phyloP scores from a whole-genome alignment of 2,888 invertebrate species.

The Dexiosoma caninum region DNA sequence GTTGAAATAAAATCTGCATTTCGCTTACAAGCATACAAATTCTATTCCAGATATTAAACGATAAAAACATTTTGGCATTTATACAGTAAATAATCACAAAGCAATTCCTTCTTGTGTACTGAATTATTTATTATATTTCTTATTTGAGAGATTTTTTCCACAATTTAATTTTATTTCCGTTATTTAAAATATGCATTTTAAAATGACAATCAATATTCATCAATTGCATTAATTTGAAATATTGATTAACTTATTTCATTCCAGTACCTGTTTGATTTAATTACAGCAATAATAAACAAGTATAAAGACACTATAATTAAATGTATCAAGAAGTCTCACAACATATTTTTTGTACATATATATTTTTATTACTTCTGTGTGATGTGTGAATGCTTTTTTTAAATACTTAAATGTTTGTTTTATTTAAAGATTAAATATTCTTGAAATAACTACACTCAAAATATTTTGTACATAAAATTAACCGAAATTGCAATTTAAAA shows the following conservation, averaged over 20 bases:
- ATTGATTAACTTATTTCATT: conserved; percentile 9
- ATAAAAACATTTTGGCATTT: not conserved
- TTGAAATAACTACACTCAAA: too few relatives aligned
- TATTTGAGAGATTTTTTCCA: not conserved
- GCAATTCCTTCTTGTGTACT: not conserved
- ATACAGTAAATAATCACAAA: not conserved
- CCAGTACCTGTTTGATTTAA: conserved; percentile 39
- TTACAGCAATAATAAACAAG: conserved; percentile 4
- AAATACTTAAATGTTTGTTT: conserved; percentile 7
- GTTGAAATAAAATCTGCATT: too few relatives aligned
- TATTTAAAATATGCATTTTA: conserved; percentile 11
- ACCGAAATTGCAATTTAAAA: too few relatives aligned
- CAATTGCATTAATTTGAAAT: conserved; percentile 22
- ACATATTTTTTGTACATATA: too few relatives aligned
- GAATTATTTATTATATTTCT: not conserved
- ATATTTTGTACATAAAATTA: too few relatives aligned
- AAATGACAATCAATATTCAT: conserved; percentile 18
- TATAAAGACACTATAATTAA: conserved; percentile 28
- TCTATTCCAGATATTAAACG: too few relatives aligned
- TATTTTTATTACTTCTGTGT: not conserved
- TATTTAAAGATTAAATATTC: not conserved
- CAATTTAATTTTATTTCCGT: conserved; percentile 22
- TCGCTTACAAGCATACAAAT: too few relatives aligned
- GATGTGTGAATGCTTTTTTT: not conserved
- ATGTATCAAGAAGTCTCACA: conserved; percentile 23